These are phyloP conservation scores for Moxostoma hubbsi DNA, from an alignment of 2,797 vertebrate species.

Conservation along the genomic window DNA sequence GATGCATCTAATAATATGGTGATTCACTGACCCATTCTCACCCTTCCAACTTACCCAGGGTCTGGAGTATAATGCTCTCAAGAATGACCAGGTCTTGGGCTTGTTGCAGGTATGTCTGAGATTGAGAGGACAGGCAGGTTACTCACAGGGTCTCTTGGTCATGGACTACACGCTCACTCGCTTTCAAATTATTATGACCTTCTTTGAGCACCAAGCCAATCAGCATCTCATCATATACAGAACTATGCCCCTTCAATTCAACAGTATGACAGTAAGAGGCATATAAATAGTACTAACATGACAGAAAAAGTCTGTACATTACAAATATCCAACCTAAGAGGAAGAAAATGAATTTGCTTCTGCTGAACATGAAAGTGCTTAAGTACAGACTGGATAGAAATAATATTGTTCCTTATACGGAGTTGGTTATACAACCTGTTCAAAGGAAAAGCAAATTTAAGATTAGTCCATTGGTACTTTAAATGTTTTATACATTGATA, in stretches of 20 bases:
- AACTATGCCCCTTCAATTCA: conserved; percentile 15
- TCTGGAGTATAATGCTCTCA: conserved; percentile 99
- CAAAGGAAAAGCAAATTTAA: conserved; percentile 9
- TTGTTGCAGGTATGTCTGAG: conserved; percentile 96
- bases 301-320: conserved; percentile 15
- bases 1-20: conserved; percentile 61
- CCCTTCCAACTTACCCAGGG: conserved; percentile 90
- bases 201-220: conserved; percentile 40
- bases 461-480: background rate
- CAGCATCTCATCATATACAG: conserved; percentile 31
- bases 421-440: conserved; percentile 24
- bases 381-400: background rate
- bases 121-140: conserved; percentile 67
- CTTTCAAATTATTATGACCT: conserved; percentile 38
- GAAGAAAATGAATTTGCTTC: conserved; percentile 16
- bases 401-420: conserved; percentile 20
- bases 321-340: conserved; percentile 43
- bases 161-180: conserved; percentile 32
- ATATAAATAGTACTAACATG: background rate
- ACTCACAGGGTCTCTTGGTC: conserved; percentile 55
- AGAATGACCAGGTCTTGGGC: conserved; percentile 98
- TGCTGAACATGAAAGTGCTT: background rate
- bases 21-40: conserved; percentile 72
- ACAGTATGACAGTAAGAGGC: conserved; percentile 4
- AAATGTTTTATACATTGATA: background rate